Evolutionary conservation across 2,113 vertebrate species (phyloP), one percentile per base, ranked within the genome.

Genomic region (Trematocara macrostoma): DNA sequence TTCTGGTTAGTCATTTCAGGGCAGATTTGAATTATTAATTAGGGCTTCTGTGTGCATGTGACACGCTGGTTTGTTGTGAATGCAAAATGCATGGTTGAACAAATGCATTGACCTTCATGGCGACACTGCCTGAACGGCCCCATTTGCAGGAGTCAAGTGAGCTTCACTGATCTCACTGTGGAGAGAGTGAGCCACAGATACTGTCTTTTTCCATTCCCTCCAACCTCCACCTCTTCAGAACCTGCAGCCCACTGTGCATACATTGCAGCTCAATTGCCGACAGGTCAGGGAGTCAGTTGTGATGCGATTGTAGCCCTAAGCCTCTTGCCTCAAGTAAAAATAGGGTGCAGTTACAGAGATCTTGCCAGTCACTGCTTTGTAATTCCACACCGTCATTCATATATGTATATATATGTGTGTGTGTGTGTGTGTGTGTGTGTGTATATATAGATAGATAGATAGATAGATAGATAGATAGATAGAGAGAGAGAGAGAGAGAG

Each of bases 401-500:
- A 51, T n/a, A n/a, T 9, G 5, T n/a, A n/a, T n/a, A 18, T n/a
- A 51, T 9, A 8, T 2, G 7, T 4, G n/a, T 23, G 26, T 26
- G 26, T 26, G 3, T 14, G 6, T 14, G 6, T 0, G 14, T 3
- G 26, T 26, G 26, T 26, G 26, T 26, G 3, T 6, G 6, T 14
- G 6, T 0, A 14, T 3, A 53, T 49, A 49, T 2, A 38, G 1
- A 38, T 9, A 35, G 2, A 38, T 2, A 9, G 2, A 35, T 5
- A 42, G 1, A 42, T 6, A 42, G 5, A 45, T 2, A 42, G 5
- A 5, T 1, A 45, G 1, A 12, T 2, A 42, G 5, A 11, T 1
- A 42, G 11, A 42, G 5, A 12, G 3, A 42, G 11, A 14, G 2
- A 45, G 5, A 7, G 2, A 15, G 3, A 45, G 2, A 14, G 3